Base-by-base conservation (phyloP, 2,888 invertebrate species). In the Apodemia mormo region DNA sequence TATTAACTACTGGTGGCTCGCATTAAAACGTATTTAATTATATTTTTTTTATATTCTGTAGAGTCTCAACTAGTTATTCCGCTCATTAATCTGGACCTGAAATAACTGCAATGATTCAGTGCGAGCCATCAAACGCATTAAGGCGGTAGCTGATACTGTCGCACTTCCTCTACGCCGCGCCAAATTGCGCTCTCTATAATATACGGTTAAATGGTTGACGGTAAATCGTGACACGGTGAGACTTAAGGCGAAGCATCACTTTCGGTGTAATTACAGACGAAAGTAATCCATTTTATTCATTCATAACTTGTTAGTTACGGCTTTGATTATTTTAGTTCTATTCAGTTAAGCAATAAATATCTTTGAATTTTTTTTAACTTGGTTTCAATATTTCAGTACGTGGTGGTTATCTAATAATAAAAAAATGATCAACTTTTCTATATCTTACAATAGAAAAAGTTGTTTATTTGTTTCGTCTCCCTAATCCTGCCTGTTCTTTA, bases 101-200 rank as follows among this genome's bases (percentile, higher is more conserved):
- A 70, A 70, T 70, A 70, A 61, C 43, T 45, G 52, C 68, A 65
- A 33, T 66, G 56, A 70, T 58, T 65, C 56, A 52, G 64, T 22
- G 56, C 45, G 37, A 49, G 64, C 66, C 40, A 69, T 22, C 71
- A 70, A 68, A 68, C 37, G 52, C 58, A 65, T 67, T 68, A 71
- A 73, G 66, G 49, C 43, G 66, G 67, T 67, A 43, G 56, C 64
- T 29, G 61, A 67, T 66, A 71, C 70, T 70, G 74, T 74, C 72
- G 70, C 71, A 54, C 64, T 70, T 73, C 73, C 71, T 72, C 70
- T 69, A 45, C 43, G 74, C 73, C 65, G 69, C 45, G 75, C 80
- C 79, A 80, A 83, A 84, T 82, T 81, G 83, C 80, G 40, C 65
- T 52, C 30, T 29, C 64, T 30, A 65, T 78, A 68, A 68, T 68